A percentile compares a stretch with the other conserved stretches of the same genome.
phyloP scores from a whole-genome alignment of 30 jellyfish, hydroid and myxozoan species.

The Pelagia noctiluca region DNA sequence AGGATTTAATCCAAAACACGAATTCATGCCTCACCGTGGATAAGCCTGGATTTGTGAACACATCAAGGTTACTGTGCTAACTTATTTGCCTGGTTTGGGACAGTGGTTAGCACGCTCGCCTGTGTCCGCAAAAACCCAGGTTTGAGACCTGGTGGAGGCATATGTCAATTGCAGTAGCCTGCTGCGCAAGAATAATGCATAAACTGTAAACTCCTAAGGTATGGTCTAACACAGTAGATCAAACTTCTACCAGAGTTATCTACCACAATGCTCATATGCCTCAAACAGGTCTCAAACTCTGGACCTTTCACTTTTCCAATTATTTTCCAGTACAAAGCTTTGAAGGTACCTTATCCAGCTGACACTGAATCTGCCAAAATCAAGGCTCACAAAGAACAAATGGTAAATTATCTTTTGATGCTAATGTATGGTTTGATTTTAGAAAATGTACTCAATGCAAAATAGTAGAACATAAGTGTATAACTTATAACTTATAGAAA shows the following conservation, averaged over 20 bases:
- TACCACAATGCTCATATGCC: not conserved
- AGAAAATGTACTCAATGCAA: too few species aligned
- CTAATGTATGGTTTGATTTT: too few species aligned
- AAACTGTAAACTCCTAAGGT: not conserved
- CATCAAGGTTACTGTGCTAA: too few species aligned
- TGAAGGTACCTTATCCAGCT: constrained; percentile 90
- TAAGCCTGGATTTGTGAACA: too few species aligned
- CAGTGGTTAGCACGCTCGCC: too few species aligned
- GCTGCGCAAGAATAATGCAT: not conserved
- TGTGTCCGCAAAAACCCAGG: not conserved
- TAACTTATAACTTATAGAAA: not conserved
- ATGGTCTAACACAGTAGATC: too few species aligned
- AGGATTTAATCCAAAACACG: too few species aligned
- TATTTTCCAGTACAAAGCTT: constrained; percentile 65
- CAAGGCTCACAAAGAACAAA: constrained; percentile 71
- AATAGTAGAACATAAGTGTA: too few species aligned
- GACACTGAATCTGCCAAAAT: constrained; percentile 83
- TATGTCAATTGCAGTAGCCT: not conserved
- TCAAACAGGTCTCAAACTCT: not conserved
- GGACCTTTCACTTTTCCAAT: not conserved
- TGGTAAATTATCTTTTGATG: constrained; percentile 52
- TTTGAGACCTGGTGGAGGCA: not conserved
- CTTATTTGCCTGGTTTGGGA: too few species aligned
- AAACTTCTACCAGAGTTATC: too few species aligned
- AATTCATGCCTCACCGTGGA: too few species aligned